phyloP scores from a whole-genome alignment of 2,797 vertebrate genomes.

The Sebastes nivosus region DNA sequence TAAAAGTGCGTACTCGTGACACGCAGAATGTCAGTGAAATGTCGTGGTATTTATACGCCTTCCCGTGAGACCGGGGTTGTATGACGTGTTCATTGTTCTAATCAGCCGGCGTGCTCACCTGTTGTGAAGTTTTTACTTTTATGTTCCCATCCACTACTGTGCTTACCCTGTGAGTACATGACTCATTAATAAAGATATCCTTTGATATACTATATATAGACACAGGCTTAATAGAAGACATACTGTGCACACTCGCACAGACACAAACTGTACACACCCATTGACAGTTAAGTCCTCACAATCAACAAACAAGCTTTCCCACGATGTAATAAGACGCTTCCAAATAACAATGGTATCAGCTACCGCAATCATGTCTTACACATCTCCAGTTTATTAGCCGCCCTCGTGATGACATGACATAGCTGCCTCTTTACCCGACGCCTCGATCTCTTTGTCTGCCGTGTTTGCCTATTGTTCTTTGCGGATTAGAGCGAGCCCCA shows the following conservation, averaged over 20 bases:
- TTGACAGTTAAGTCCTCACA: conserved; percentile 4
- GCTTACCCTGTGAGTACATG: conserved; percentile 9
- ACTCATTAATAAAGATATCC: conserved; percentile 37
- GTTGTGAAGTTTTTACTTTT: conserved; percentile 13
- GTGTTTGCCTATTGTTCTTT: conserved; percentile 73
- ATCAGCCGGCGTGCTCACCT: conserved; percentile 10
- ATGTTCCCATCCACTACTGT: conserved; percentile 16
- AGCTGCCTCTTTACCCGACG: conserved; percentile 46
- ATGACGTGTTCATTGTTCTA: not conserved
- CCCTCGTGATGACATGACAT: conserved; percentile 59
- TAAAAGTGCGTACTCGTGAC: too few species aligned
- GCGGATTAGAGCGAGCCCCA: conserved; percentile 61
- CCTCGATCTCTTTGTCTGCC: conserved; percentile 55
- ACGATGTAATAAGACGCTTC: conserved; percentile 37
- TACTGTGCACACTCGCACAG: conserved; percentile 19
- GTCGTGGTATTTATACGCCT: too few species aligned
- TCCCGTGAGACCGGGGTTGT: too few species aligned
- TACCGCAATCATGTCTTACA: conserved; percentile 51
- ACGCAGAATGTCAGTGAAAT: too few species aligned
- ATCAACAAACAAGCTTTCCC: conserved; percentile 50
- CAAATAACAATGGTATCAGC: conserved; percentile 54
- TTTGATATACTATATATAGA: conserved; percentile 43
- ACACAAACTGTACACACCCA: conserved; percentile 21
- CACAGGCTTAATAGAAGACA: not conserved
- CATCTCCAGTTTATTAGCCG: conserved; percentile 55